Conservation (phyloP, 2,888 invertebrate species). For the Zele albiditarsus region DNA sequence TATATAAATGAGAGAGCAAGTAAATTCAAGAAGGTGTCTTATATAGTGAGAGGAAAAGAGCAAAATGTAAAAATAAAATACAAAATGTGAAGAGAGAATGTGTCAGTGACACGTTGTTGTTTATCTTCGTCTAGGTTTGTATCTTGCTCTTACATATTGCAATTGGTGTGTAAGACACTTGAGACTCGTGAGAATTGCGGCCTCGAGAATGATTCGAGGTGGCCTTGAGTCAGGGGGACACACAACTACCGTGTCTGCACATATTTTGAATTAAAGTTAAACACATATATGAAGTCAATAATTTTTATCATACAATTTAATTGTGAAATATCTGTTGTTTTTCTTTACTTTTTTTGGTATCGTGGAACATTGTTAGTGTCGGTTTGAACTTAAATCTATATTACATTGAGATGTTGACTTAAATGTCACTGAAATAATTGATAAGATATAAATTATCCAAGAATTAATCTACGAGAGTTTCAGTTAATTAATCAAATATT, state of each 20-base stretch:
- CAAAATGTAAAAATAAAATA: background rate
- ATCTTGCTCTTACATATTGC: background rate
- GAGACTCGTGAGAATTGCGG: constrained; percentile 53
- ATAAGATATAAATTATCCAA: no score
- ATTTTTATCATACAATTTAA: background rate
- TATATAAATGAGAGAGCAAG: background rate
- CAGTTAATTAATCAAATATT: no score
- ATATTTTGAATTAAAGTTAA: background rate
- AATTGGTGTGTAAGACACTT: constrained; percentile 43
- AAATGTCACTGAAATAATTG: no score
- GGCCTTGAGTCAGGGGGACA: constrained; percentile 39
- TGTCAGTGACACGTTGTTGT: background rate
- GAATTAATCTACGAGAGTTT: no score
- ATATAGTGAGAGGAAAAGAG: background rate
- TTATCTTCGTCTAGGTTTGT: background rate
- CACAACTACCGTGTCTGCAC: background rate
- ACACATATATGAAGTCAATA: background rate
- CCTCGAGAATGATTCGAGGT: constrained; percentile 37
- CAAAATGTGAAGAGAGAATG: background rate
- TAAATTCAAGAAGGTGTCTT: background rate
- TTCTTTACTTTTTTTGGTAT: no score
- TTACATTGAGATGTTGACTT: no score
- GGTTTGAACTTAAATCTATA: no score
- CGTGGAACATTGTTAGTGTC: no score
- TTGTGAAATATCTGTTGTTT: background rate